Evolutionary conservation across 2,797 vertebrate species (phyloP), one percentile per base, ranked within the genome.

Genomic region (Myotis planiceps): DNA sequence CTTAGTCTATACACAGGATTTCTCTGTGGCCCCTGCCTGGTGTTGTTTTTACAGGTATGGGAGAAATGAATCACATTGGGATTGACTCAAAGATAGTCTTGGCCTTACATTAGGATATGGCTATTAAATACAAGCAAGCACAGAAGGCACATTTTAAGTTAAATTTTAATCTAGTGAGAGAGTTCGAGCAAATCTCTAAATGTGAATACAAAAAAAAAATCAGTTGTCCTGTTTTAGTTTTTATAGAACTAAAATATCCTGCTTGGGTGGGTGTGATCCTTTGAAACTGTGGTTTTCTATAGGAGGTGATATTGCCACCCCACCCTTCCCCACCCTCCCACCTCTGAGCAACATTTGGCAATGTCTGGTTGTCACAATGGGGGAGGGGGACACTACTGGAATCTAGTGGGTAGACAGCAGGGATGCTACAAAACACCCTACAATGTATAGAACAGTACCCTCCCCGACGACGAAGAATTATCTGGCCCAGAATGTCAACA

Each of bases 101-200:
- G 95, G 90, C 75, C n/a, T 97, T 66, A 42, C 32, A 34, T 34
- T 53, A 92, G 87, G 69, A 81, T 63, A 6, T 78, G 92, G 96
- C 51, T 91, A 83, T 51, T 93, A 95, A 97, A 92, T 71, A 60
- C 10, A 51, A 23, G 32, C 7, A 80, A 32, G 94, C 94, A 63
- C 69, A 60, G 47, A n/a, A 92, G 74, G 29, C 47, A 95, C 37
- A 5, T 27, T 37, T 37, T 39, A 14, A 91, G 72, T 2, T 95
- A 95, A 94, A 78, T 88, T 97, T 93, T 94, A 27, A 32, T 92
- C 96, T 92, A 47, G 60, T 86, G 85, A 95, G 93, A 92, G 92
- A 96, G 96, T 96, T 95, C 90, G 94, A 96, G 93, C 72, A 75
- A n/a, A 84, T 76, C 93, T 96, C 75, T 63, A 93, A 89, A 88